Conservation (phyloP, 2,888 invertebrate genomes). For the Ornithoptera priamus region DNA sequence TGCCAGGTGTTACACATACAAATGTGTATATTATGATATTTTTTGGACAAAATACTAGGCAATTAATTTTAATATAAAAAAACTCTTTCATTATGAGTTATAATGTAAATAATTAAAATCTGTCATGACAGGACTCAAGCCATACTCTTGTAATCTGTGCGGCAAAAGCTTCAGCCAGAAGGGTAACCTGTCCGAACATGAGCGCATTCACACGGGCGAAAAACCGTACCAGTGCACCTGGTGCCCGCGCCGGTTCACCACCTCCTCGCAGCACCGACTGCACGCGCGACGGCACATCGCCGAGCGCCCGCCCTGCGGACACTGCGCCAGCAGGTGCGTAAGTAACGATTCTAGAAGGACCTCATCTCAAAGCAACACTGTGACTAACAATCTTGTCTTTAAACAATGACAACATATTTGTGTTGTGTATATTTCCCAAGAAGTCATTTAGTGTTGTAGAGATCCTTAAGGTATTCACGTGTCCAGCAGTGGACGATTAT, state of each 20-base stretch:
- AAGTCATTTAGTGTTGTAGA: too few species aligned
- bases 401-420: too few species aligned
- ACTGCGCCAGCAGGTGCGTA: slow-evolving; percentile 44
- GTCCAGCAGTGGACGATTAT: too few species aligned
- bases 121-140: slow-evolving; percentile 74
- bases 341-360: background rate
- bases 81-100: background rate
- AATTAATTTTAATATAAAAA: too few species aligned
- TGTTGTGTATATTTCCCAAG: too few species aligned
- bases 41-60: too few species aligned
- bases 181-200: slow-evolving; percentile 88
- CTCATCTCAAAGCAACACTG: too few species aligned
- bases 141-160: slow-evolving; percentile 84
- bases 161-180: slow-evolving; percentile 87
- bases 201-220: slow-evolving; percentile 88
- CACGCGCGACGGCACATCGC: slow-evolving; percentile 78
- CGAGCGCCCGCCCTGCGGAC: slow-evolving; percentile 68
- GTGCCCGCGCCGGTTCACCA: slow-evolving; percentile 85
- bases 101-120: background rate
- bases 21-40: too few species aligned
- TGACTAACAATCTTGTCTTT: too few species aligned
- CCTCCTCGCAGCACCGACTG: slow-evolving; percentile 85
- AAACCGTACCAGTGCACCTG: slow-evolving; percentile 86
- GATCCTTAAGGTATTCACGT: too few species aligned
- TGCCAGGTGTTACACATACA: too few species aligned